Conservation (phyloP, 2,113 vertebrate species). For the Pelvicachromis taeniatus region DNA sequence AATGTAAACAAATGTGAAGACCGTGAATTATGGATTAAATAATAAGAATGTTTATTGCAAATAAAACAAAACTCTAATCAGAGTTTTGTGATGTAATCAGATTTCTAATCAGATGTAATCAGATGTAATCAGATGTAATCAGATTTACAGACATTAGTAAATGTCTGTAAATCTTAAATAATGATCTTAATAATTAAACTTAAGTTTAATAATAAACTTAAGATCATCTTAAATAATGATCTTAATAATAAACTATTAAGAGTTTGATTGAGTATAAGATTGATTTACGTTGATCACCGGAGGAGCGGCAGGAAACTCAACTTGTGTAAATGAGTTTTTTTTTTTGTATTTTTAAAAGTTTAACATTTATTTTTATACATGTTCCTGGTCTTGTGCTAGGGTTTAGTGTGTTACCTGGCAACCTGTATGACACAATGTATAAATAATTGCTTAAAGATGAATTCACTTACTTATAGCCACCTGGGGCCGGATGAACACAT, state of each 20-base stretch:
- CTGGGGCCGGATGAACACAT: neutral
- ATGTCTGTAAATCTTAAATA: neutral
- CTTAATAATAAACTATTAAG: neutral
- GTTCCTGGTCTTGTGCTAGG: neutral
- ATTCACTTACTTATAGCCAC: neutral
- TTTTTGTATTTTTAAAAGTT: neutral
- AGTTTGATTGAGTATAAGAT: no score
- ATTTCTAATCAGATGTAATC: no score
- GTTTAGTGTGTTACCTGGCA: neutral
- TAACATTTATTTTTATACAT: accelerated
- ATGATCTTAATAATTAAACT: neutral
- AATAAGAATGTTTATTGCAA: neutral
- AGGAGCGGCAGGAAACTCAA: accelerated
- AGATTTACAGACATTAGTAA: no score
- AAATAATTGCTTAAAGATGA: neutral
- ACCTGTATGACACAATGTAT: neutral
- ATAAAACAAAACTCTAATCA: neutral
- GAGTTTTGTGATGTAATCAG: no score
- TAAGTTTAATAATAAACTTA: no score
- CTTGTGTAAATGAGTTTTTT: neutral
- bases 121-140: no score
- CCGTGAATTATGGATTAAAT: neutral
- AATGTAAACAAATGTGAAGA: neutral
- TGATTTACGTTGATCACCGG: neutral
- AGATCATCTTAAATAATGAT: neutral